Evolutionary conservation across 2,113 vertebrate species (phyloP).

Genomic region (Struthio camelus): DNA sequence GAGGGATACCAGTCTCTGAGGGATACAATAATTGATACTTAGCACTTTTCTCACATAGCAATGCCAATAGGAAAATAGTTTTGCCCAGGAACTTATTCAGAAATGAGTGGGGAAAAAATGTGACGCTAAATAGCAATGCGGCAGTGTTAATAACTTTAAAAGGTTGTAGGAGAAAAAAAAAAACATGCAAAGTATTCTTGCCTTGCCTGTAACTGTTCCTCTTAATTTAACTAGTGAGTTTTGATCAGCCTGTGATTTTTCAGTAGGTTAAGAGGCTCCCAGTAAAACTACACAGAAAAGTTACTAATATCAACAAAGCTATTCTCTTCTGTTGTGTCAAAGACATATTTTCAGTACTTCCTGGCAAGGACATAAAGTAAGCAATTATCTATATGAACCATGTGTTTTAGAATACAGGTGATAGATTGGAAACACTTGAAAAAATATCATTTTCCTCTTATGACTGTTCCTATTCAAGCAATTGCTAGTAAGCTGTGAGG

Average conservation of each 20-base stretch:
- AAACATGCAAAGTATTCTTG: neutral
- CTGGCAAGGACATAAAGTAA: slow-evolving; percentile 42
- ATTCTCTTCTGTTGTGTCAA: neutral
- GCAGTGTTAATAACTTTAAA: neutral
- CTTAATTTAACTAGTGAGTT: neutral
- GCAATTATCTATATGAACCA: slow-evolving; percentile 7
- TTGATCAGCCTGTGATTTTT: neutral
- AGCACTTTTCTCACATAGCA: neutral
- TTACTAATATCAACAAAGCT: slow-evolving; percentile 24
- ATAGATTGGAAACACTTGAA: slow-evolving; percentile 26
- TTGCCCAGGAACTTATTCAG: neutral
- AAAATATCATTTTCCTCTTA: neutral
- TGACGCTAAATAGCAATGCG: neutral
- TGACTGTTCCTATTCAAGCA: neutral
- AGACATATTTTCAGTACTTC: slow-evolving; percentile 24
- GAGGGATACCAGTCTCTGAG: rapidly evolving
- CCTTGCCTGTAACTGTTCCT: neutral
- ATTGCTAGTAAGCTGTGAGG: neutral
- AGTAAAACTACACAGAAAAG: neutral
- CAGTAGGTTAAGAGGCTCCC: neutral
- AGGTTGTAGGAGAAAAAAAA: neutral
- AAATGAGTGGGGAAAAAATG: neutral
- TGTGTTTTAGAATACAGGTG: slow-evolving; percentile 34
- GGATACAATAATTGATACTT: rapidly evolving
- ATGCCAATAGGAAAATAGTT: neutral